A percentile compares a stretch with the other conserved stretches of the same genome.
Evolutionary conservation across 1,140 invertebrate genomes (phyloP).

Genomic region (Trichonephila inaurata): DNA sequence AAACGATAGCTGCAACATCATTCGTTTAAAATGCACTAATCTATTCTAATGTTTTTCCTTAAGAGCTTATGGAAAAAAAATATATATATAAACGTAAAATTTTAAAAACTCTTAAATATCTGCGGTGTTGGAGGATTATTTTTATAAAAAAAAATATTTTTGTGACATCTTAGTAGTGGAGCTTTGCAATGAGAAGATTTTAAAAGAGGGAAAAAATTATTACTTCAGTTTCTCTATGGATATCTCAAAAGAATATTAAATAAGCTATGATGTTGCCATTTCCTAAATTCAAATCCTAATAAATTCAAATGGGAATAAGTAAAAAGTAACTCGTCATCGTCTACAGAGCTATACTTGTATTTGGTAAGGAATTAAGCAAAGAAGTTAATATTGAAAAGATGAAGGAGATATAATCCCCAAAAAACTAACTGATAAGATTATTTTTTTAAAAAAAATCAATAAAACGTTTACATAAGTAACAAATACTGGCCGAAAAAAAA

Average conservation of each 20-base stretch:
- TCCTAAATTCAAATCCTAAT: no score
- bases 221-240: neutral
- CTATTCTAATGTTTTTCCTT: constrained; percentile 37
- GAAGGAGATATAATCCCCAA: no score
- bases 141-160: neutral
- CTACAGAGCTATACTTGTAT: no score
- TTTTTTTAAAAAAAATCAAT: no score
- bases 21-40: constrained; percentile 16
- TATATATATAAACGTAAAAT: neutral
- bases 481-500: no score
- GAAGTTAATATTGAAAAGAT: no score
- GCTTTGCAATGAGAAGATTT: neutral
- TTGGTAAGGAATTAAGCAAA: no score
- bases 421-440: no score
- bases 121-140: constrained; percentile 31
- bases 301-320: neutral
- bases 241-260: neutral
- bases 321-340: neutral
- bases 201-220: neutral
- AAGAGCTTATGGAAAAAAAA: neutral
- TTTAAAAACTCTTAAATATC: constrained; percentile 13
- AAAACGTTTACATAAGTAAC: no score
- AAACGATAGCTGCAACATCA: constrained; percentile 18
- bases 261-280: neutral
- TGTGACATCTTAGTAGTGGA: neutral